phyloP scores from a whole-genome alignment of 2,888 invertebrate species.

The Lypha dubia region DNA sequence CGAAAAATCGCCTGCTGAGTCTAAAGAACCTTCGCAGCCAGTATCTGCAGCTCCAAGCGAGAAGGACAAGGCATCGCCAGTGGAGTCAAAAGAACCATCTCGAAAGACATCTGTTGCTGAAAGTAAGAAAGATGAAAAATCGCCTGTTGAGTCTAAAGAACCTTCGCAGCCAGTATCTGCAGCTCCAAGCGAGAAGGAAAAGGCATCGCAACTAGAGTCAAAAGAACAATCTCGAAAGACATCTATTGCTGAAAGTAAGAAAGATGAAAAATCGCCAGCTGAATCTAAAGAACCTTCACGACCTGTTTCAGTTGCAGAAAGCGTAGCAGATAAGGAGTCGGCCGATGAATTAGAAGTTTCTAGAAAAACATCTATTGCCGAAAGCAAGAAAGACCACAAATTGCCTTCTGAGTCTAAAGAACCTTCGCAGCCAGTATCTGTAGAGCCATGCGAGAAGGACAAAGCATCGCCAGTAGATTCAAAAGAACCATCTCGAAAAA shows the following conservation, averaged over 20 bases:
- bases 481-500: slow-evolving; percentile 37
- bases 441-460: slow-evolving; percentile 53
- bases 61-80: slow-evolving; percentile 16
- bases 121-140: slow-evolving; percentile 45
- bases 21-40: slow-evolving; percentile 35
- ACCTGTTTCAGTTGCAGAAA: not conserved
- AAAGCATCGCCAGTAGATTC: slow-evolving; percentile 47
- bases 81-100: slow-evolving; percentile 37
- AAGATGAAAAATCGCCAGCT: slow-evolving; percentile 48
- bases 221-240: slow-evolving; percentile 55
- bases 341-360: not conserved
- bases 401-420: slow-evolving; percentile 27
- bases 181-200: slow-evolving; percentile 69
- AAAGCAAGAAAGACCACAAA: slow-evolving; percentile 41
- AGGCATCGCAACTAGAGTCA: slow-evolving; percentile 49
- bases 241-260: slow-evolving; percentile 65
- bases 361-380: not conserved
- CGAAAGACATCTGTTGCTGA: slow-evolving; percentile 42
- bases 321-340: not conserved
- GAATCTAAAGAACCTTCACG: slow-evolving; percentile 69
- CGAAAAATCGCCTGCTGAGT: slow-evolving; percentile 66
- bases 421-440: slow-evolving; percentile 59
- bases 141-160: slow-evolving; percentile 71
- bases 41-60: slow-evolving; percentile 48
- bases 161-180: slow-evolving; percentile 71